phyloP scores from a whole-genome alignment of 2,888 invertebrate species.

The Trissolcus brochymenae region DNA sequence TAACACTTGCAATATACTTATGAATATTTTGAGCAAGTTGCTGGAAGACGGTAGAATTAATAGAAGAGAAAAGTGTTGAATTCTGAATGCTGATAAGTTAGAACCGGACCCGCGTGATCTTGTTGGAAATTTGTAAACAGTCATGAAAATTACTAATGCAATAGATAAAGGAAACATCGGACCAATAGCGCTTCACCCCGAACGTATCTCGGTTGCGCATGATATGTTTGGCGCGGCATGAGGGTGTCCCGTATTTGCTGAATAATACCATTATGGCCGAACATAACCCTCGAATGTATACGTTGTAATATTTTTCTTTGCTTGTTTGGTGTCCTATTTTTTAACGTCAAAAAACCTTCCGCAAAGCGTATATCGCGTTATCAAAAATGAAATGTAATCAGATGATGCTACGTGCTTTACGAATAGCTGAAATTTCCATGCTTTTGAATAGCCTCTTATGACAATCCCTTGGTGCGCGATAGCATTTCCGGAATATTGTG shows the following conservation, averaged over 20 bases:
- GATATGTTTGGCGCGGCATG: background rate
- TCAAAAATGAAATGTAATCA: too few relatives aligned
- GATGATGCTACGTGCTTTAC: too few relatives aligned
- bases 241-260: slow-evolving; percentile 2
- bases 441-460: background rate
- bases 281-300: background rate
- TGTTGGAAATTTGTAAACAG: too few relatives aligned
- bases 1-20: too few relatives aligned
- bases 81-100: too few relatives aligned
- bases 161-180: background rate
- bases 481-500: background rate
- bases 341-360: too few relatives aligned
- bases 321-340: background rate
- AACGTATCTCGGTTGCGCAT: background rate
- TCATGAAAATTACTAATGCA: slow-evolving; percentile 1
- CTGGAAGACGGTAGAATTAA: too few relatives aligned
- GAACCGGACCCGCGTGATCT: too few relatives aligned
- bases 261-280: background rate
- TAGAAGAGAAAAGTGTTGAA: too few relatives aligned
- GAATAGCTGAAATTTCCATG: background rate
- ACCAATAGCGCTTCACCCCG: background rate
- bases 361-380: too few relatives aligned
- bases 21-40: too few relatives aligned
- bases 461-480: slow-evolving; percentile 1
- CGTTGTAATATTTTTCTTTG: background rate